Conservation (phyloP, 2,113 vertebrate genomes). For the Diadophis punctatus region DNA sequence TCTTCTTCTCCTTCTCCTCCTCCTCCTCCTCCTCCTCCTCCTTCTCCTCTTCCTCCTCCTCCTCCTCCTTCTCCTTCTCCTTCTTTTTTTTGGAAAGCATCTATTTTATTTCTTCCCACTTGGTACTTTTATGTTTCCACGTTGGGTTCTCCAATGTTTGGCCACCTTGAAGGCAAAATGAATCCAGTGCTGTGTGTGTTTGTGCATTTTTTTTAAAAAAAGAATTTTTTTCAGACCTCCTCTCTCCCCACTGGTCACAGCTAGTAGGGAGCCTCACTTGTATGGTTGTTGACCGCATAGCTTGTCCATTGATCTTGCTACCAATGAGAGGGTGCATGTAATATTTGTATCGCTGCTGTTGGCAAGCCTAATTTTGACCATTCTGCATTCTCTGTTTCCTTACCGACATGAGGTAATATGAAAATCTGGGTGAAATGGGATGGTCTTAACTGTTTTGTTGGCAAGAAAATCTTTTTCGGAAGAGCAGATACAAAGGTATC, state of each 20-base stretch:
- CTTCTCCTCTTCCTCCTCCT: too few relatives aligned
- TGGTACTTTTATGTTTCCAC: background rate
- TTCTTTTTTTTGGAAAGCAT: background rate
- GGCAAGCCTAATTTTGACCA: too few relatives aligned
- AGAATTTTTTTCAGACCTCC: background rate
- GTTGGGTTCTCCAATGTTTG: background rate
- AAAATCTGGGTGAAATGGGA: background rate
- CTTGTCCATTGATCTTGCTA: too few relatives aligned
- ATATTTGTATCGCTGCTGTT: background rate
- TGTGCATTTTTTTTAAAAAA: background rate
- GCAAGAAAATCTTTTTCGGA: too few relatives aligned
- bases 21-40: too few relatives aligned
- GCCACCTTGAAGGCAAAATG: background rate
- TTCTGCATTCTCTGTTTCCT: background rate
- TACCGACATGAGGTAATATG: background rate
- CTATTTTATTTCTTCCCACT: background rate
- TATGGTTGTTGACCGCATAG: background rate
- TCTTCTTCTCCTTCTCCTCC: background rate
- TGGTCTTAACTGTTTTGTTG: background rate
- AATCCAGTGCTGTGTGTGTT: background rate
- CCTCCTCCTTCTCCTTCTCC: too few relatives aligned
- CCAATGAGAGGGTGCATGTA: too few relatives aligned
- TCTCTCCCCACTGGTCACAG: background rate
- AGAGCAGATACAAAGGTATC: background rate
- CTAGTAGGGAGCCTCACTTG: background rate